Evolutionary conservation across 2,888 invertebrate species (phyloP), one percentile per base, ranked within the genome.

Genomic region (Hipparchia semele): DNA sequence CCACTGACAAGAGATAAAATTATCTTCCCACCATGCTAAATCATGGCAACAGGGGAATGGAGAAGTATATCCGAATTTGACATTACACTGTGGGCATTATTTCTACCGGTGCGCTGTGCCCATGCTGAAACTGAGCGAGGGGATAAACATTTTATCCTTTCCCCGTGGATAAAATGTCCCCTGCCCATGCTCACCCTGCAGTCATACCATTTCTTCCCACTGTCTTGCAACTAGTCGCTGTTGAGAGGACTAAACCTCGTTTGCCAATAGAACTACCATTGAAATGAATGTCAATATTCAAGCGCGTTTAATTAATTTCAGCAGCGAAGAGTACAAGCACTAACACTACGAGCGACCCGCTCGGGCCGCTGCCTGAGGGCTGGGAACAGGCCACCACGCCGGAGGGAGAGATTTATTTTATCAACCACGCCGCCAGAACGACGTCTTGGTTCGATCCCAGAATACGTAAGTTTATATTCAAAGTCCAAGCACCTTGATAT

Each of bases 401-500:
- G 74, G 97, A 97, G 88, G 98, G 98, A 82, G 97, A 98, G 92
- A 95, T 96, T 83, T 98, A 98, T 94, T 98, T 97, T 94, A 95
- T 98, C 94, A 98, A 98, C 94, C 98, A 98, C 94, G 96, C 97
- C 90, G 97, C 97, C 80, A 96, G 98, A 92, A 98, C 98, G 85
- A 99, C 99, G 79, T 98, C 98, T 85, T 99, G 99, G 99, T 98
- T 98, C 95, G 99, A 99, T 94, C 99, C 99, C 84, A 62, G 70
- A 70, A 70, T 70, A 70, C 70, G 70, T 98, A 96, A 97, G 98
- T 97, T 85, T 78, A 58, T 69, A 23, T 45, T 39, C 39, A 39
- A 23, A 23, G 23, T 23, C 23, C 23, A 23, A 23, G 39, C 39
- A 39, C 5, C 39, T 4, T 39, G 3, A 39, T 39, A 39, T 39